A percentile compares a stretch with the other conserved stretches of the same genome.
These are phyloP conservation scores for Cariama cristata DNA, from an alignment of 2,113 vertebrate genomes.

Conservation along the genomic window DNA sequence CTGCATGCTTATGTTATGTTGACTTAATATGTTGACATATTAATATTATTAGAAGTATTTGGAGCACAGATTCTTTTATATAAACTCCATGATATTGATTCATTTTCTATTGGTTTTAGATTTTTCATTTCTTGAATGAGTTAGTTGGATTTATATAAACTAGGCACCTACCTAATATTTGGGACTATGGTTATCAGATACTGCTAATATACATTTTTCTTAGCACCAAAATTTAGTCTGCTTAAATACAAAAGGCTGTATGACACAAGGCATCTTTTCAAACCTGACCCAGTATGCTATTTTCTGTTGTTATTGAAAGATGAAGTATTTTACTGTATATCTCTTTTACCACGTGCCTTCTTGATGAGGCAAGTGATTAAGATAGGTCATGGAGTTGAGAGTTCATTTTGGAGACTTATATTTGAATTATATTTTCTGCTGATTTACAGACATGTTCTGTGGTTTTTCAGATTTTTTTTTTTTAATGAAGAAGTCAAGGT, in stretches of 20 bases:
- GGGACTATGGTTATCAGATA: neutral
- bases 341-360: neutral
- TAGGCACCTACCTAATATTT: neutral
- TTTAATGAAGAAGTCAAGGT: neutral
- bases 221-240: neutral
- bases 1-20: neutral
- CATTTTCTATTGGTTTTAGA: neutral
- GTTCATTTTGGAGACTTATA: neutral
- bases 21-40: neutral
- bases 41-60: neutral
- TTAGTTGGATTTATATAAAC: neutral
- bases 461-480: neutral
- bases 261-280: neutral
- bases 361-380: neutral
- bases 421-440: neutral
- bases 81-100: neutral
- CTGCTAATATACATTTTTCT: neutral
- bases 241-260: neutral
- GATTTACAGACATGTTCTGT: neutral
- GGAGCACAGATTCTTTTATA: neutral
- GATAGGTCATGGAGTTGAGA: neutral
- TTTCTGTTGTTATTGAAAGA: neutral
- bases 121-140: neutral
- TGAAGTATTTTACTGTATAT: neutral
- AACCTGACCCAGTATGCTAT: neutral